These are phyloP conservation scores for Leptinotarsa peninsularis DNA, from an alignment of 2,888 invertebrate species.

Conservation along the genomic window DNA sequence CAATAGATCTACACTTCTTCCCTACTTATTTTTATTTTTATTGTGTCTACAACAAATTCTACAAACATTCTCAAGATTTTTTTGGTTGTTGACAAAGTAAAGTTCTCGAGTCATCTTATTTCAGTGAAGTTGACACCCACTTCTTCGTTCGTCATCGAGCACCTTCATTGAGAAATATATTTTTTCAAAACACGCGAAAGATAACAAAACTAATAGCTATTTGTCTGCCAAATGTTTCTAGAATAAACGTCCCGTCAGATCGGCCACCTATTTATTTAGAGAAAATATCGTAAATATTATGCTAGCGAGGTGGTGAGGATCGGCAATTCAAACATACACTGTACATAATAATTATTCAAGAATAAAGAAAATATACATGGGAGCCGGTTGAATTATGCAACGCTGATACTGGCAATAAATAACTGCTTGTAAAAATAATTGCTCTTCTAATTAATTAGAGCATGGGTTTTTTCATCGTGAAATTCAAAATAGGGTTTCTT, in stretches of 20 bases:
- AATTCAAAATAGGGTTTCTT: constrained; percentile 48
- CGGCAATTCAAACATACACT: constrained; percentile 40
- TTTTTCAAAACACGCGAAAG: background rate
- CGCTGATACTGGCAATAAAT: constrained; percentile 29
- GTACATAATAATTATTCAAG: constrained; percentile 42
- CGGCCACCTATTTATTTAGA: constrained; percentile 41
- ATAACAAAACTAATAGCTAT: constrained; percentile 15
- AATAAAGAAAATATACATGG: constrained; percentile 45
- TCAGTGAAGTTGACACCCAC: background rate
- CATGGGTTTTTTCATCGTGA: constrained; percentile 36
- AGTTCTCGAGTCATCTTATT: too few species aligned
- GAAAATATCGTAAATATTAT: constrained; percentile 43
- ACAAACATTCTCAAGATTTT: too few species aligned
- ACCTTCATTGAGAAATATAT: background rate
- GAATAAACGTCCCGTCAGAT: constrained; percentile 34
- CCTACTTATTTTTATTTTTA: too few species aligned
- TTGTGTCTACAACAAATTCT: too few species aligned
- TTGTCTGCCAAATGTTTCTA: constrained; percentile 25
- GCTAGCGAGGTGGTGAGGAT: constrained; percentile 38
- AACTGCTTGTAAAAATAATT: constrained; percentile 39
- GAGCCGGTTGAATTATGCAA: constrained; percentile 39
- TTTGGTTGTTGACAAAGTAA: too few species aligned
- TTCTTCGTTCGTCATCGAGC: background rate
- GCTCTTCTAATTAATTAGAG: constrained; percentile 39
- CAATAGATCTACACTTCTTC: too few species aligned